Percentiles rank a stretch among this genome's conserved stretches.
These are phyloP conservation scores for Rhodinocichla rosea DNA, from an alignment of 2,113 vertebrate genomes.

Conservation along the genomic window DNA sequence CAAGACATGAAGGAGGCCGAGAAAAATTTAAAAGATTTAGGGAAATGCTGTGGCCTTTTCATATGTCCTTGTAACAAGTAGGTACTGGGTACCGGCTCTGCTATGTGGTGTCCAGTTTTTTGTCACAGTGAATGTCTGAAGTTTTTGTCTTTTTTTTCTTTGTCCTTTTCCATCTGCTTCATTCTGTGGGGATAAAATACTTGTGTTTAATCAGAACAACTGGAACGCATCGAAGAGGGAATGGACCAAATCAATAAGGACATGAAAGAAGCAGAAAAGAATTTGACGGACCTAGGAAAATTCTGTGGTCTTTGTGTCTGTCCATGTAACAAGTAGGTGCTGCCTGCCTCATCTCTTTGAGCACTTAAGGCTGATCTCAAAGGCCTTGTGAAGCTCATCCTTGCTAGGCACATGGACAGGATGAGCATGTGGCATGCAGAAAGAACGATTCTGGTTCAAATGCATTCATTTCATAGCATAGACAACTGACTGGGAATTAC, in stretches of 20 bases:
- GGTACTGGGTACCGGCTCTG: conserved; percentile 92
- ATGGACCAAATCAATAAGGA: conserved; percentile 92
- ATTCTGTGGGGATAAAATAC: conserved; percentile 92
- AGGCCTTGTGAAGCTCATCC: conserved; percentile 84
- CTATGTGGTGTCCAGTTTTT: conserved; percentile 91
- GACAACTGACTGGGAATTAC: conserved; percentile 71
- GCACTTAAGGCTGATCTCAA: conserved; percentile 79
- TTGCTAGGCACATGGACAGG: conserved; percentile 78
- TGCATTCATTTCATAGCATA: conserved; percentile 84
- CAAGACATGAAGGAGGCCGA: conserved; percentile 99
- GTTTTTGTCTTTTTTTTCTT: conserved; percentile 93
- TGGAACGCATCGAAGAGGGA: conserved; percentile 90
- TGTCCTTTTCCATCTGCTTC: conserved; percentile 96
- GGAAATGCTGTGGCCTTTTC: conserved; percentile 98
- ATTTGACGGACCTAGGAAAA: conserved; percentile 91
- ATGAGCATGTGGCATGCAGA: conserved; percentile 87
- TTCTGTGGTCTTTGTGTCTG: conserved; percentile 90
- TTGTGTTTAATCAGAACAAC: conserved; percentile 90
- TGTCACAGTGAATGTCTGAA: conserved; percentile 98
- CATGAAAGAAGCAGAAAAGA: conserved; percentile 92
- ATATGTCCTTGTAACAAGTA: conserved; percentile 99
- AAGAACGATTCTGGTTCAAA: conserved; percentile 77
- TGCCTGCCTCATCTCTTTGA: conserved; percentile 85
- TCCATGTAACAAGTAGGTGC: conserved; percentile 92
- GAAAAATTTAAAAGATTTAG: conserved; percentile 99